Evolutionary conservation across 1,140 invertebrate species (phyloP), one percentile per base, ranked within the genome.

Genomic region (Mizuhopecten yessoensis): DNA sequence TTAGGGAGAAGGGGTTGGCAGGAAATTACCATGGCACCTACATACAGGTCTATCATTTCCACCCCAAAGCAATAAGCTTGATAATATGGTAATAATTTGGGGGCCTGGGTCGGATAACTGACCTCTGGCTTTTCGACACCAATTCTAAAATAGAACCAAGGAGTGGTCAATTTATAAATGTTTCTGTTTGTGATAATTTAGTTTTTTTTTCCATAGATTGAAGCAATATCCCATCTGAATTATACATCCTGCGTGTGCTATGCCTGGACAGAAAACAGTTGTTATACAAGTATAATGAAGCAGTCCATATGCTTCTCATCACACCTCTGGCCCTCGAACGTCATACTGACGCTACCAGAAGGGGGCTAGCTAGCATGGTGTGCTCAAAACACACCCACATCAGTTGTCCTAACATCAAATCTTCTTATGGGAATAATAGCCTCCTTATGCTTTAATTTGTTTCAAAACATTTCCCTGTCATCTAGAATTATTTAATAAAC

Each of bases 251-350:
- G 23, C 23, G 23, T 75, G 29, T 75, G 57, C 17, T 75, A 75
- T 75, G 57, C 57, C 57, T 75, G 57, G 57, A 75, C 57, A 75
- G 57, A 75, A 75, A 75, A 75, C 57, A 75, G 57, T 75, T 75
- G 57, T 75, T 75, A 75, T 75, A 75, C 57, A 75, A 75, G 57
- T 75, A 75, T 75, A 75, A 75, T 75, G 57, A 75, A 75, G 57
- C 29, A 3, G 57, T 29, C 57, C 57, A 75, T 75, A 75, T 75
- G 57, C 57, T 75, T 75, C 57, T n/a, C 57, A 29, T 75, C 57
- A 75, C 57, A 29, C 57, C n/a, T 9, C 57, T 75, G 57, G 57
- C 57, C 57, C 57, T 75, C 57, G n/a, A n/a, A 29, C 57, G 29
- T 75, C n/a, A 2, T 75, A 75, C 23, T 75, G 57, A 5, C 17